Conservation (phyloP, 2,888 invertebrate species). For the Ctenicera cuprea region DNA sequence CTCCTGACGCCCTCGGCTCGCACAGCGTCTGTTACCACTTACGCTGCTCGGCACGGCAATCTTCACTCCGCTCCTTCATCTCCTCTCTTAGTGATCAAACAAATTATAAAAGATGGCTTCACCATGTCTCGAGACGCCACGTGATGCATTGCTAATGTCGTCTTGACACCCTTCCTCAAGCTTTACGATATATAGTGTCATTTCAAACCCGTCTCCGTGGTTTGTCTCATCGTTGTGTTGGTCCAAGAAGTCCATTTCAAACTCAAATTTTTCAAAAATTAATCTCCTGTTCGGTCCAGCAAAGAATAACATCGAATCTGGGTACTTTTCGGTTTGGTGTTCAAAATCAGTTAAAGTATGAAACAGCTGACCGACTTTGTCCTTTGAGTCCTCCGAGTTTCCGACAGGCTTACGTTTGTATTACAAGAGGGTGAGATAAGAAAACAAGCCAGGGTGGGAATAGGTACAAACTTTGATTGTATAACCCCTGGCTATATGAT, state of each 20-base stretch:
- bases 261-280: slow-evolving; percentile 7
- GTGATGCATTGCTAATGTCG: slow-evolving; percentile 59
- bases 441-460: slow-evolving; percentile 7
- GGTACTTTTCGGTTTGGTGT: neutral
- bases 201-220: slow-evolving; percentile 37
- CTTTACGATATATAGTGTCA: slow-evolving; percentile 49
- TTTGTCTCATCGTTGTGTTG: slow-evolving; percentile 18
- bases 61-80: slow-evolving; percentile 61
- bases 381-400: slow-evolving; percentile 3
- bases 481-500: too few species aligned
- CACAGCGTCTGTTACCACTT: slow-evolving; percentile 67
- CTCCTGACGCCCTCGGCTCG: slow-evolving; percentile 68
- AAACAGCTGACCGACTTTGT: slow-evolving; percentile 1
- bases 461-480: slow-evolving; percentile 9
- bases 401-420: slow-evolving; percentile 8
- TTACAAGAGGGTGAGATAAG: slow-evolving; percentile 6
- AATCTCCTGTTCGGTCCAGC: neutral
- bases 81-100: slow-evolving; percentile 69
- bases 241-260: neutral
- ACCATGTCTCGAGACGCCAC: slow-evolving; percentile 54
- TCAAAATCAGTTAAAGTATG: neutral
- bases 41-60: slow-evolving; percentile 60
- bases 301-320: too few species aligned
- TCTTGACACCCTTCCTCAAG: slow-evolving; percentile 51
- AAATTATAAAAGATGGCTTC: slow-evolving; percentile 71